Evolutionary conservation across 2,888 invertebrate species (phyloP).

Genomic region (Limnephilus auricula): DNA sequence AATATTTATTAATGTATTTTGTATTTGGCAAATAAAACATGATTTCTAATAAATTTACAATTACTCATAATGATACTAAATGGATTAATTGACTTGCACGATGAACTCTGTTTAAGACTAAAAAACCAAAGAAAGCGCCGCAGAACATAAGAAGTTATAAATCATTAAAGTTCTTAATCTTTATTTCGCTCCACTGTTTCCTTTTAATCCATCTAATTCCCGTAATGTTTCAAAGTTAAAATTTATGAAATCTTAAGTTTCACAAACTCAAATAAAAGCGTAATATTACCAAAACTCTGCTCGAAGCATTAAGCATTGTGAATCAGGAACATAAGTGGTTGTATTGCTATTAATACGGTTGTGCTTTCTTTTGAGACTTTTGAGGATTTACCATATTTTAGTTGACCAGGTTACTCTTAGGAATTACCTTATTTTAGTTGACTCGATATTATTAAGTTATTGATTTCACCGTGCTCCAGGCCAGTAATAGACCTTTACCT

Average conservation of each 20-base stretch:
- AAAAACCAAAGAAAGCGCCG: not conserved
- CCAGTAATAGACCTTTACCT: too few relatives aligned
- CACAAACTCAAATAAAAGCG: constrained; percentile 18
- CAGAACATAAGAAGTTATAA: constrained; percentile 18
- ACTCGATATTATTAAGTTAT: too few relatives aligned
- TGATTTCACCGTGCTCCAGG: too few relatives aligned
- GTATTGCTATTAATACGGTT: not conserved
- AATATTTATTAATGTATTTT: not conserved
- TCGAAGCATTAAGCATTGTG: too few relatives aligned
- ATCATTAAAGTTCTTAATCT: constrained; percentile 8
- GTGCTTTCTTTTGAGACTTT: constrained; percentile 24
- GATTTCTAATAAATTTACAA: not conserved
- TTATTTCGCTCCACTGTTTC: constrained; percentile 24
- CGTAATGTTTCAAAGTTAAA: constrained; percentile 26
- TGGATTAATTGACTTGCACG: not conserved
- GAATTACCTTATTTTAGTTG: too few relatives aligned
- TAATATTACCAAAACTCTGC: not conserved
- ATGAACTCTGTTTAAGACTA: not conserved
- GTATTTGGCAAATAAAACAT: not conserved
- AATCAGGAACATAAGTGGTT: not conserved
- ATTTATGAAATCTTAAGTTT: constrained; percentile 16
- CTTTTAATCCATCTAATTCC: constrained; percentile 13
- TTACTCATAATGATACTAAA: not conserved
- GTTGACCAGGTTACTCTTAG: not conserved
- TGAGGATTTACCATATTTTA: not conserved